A percentile compares a stretch with the other conserved stretches of the same genome.
These are phyloP conservation scores for Takifugu ocellatus DNA, from an alignment of 2,797 vertebrate species.

Conservation along the genomic window DNA sequence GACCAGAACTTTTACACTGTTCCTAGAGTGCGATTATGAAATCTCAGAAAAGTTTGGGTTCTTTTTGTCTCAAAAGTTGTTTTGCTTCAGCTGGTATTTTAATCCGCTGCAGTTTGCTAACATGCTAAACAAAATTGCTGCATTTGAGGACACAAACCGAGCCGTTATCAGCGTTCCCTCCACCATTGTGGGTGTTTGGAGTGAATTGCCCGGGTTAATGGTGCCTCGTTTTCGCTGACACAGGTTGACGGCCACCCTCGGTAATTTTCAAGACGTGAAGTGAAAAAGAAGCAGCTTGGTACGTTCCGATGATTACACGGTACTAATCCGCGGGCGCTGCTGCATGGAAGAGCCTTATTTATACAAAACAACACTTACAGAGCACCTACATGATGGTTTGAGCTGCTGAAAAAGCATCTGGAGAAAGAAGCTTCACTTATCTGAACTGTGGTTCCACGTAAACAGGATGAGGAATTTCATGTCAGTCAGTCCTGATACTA, in stretches of 20 bases:
- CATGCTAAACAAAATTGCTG: too few species aligned
- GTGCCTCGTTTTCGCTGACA: not conserved
- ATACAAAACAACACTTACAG: constrained; percentile 9
- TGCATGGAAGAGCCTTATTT: constrained; percentile 14
- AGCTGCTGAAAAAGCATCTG: constrained; percentile 2
- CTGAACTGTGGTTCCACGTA: not conserved
- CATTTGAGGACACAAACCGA: too few species aligned
- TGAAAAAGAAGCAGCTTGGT: too few species aligned
- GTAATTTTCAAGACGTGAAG: constrained; percentile 1
- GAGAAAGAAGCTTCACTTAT: not conserved
- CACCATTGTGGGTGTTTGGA: constrained; percentile 2
- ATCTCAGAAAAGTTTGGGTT: not conserved
- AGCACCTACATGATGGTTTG: constrained; percentile 11
- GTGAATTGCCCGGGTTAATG: not conserved
- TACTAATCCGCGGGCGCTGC: constrained; percentile 2
- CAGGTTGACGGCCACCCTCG: not conserved
- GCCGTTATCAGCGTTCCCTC: not conserved
- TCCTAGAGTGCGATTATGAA: constrained; percentile 16
- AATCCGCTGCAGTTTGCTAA: not conserved
- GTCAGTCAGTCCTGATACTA: too few species aligned
- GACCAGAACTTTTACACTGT: not conserved
- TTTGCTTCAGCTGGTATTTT: too few species aligned
- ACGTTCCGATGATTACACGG: constrained; percentile 8
- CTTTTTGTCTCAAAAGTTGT: too few species aligned
- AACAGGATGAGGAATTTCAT: too few species aligned